These are phyloP conservation scores for Eurytoma californica DNA, from an alignment of 2,888 invertebrate species.

Conservation along the genomic window DNA sequence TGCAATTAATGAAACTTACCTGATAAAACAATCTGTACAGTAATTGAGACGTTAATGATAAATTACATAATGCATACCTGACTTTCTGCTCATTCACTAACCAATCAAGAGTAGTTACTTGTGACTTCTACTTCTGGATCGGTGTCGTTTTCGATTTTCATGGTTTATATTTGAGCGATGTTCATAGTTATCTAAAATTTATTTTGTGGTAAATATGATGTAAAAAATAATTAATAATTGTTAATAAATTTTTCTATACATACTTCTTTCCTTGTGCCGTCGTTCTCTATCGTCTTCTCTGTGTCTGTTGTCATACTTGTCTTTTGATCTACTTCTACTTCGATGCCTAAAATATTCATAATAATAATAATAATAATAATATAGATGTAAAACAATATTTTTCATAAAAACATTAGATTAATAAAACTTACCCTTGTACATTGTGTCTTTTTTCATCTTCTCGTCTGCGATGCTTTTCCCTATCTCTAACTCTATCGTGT, in stretches of 20 bases:
- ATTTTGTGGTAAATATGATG: slow-evolving; percentile 15
- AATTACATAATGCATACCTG: slow-evolving; percentile 74
- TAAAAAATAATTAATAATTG: background rate
- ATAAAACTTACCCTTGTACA: slow-evolving; percentile 62
- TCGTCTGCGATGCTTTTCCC: slow-evolving; percentile 70
- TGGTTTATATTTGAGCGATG: slow-evolving; percentile 69
- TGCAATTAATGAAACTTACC: slow-evolving; percentile 74
- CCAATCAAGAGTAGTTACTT: slow-evolving; percentile 75
- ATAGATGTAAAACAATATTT: slow-evolving; percentile 4
- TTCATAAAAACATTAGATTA: background rate
- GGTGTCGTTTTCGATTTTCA: slow-evolving; percentile 72
- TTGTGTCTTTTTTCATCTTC: slow-evolving; percentile 72
- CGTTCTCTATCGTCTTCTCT: slow-evolving; percentile 72
- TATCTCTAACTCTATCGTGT: slow-evolving; percentile 62
- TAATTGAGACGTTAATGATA: slow-evolving; percentile 74
- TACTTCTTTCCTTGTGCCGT: slow-evolving; percentile 72
- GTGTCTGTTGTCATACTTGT: slow-evolving; percentile 71
- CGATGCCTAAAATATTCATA: slow-evolving; percentile 63
- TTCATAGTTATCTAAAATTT: slow-evolving; percentile 67
- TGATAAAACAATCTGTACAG: slow-evolving; percentile 73
- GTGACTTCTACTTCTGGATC: slow-evolving; percentile 74
- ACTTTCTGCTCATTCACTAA: slow-evolving; percentile 75
- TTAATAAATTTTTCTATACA: background rate
- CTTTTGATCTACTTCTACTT: slow-evolving; percentile 72
- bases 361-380: slow-evolving; percentile 18